These are phyloP conservation scores for Gandaritis pyraliata DNA, from an alignment of 2,888 invertebrate species.

Conservation along the genomic window DNA sequence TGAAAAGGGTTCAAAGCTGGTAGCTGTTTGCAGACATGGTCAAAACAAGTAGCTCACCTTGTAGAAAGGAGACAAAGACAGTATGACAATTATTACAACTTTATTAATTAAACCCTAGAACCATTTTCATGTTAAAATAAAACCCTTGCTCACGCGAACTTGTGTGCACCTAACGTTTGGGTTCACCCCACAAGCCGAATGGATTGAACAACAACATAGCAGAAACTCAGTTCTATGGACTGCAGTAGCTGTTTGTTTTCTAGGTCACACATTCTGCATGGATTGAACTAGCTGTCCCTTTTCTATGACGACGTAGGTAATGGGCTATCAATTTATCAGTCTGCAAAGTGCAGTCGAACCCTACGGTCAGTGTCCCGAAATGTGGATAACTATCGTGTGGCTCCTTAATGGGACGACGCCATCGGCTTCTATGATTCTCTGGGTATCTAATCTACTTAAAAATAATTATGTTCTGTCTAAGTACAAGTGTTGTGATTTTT, in stretches of 20 bases:
- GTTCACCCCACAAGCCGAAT: too few species aligned
- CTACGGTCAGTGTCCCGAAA: neutral
- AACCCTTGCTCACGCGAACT: too few species aligned
- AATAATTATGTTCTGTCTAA: neutral
- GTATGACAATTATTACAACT: too few species aligned
- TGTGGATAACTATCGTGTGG: conserved; percentile 1
- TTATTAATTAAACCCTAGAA: too few species aligned
- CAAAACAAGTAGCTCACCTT: neutral
- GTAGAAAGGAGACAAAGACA: neutral
- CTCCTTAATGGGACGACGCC: neutral
- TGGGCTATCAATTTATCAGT: conserved; percentile 6
- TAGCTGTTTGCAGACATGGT: neutral
- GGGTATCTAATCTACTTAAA: conserved; percentile 1
- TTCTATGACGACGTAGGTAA: neutral
- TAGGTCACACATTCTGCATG: neutral
- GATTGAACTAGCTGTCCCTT: conserved; percentile 1
- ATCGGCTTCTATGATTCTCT: neutral
- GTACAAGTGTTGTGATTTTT: neutral
- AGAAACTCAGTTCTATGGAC: neutral
- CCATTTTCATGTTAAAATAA: neutral
- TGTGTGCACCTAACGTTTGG: too few species aligned
- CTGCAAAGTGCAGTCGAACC: neutral
- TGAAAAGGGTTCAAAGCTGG: neutral
- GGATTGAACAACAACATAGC: too few species aligned
- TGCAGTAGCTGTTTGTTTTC: neutral